Base-by-base conservation (phyloP, 1,140 invertebrate genomes). In the Danaus plexippus region DNA sequence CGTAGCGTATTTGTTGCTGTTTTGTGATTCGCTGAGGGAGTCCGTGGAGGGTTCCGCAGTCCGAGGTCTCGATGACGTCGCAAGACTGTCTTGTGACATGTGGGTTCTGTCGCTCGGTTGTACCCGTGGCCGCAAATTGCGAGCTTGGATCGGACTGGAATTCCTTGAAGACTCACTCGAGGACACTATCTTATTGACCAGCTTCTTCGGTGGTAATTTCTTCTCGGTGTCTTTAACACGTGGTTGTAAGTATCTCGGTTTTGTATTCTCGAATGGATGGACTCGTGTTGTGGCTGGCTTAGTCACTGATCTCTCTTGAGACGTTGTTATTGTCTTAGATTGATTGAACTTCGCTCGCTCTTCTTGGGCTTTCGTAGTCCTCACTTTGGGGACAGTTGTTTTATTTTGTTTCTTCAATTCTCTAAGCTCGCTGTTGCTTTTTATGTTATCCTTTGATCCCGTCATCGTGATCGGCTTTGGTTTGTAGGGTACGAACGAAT, bases 331-430 rank as follows among this genome's bases (percentile, higher is more conserved):
- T 1, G 61, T 72, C 54, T 83, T 83, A 0, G 54, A 59, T 47
- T 77, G 68, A 55, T 85, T 85, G 47, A 66, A 86, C 50, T 76
- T 84, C 2, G 79, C 75, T 7, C 82, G 67, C 54, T 86, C 71
- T 43, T 84, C 79, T 52, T 86, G 82, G 4, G 82, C 82, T 59
- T 77, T 82, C 0, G 80, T 86, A 3, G 77, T 84, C 42, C 78
- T 69, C 2, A 86, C 74, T 62, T 73, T 78, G 0, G 80, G 77
- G 7, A 56, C 11, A 6, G 64, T 63, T 0, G 56, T 43, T n/a
- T 67, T 61, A 7, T 53, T 43, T 4, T 57, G 3, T 15, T 68
- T 77, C 48, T 69, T 77, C 5, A 59, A 42, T 12, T 77, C 71
- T 13, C 61, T 52, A 0, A 71, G 45, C 13, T 75, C 75, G 13